A percentile compares a stretch with the other conserved stretches of the same genome.
These are phyloP conservation scores for Camelus dromedarius DNA, from an alignment of 2,113 vertebrate genomes.

Conservation along the genomic window DNA sequence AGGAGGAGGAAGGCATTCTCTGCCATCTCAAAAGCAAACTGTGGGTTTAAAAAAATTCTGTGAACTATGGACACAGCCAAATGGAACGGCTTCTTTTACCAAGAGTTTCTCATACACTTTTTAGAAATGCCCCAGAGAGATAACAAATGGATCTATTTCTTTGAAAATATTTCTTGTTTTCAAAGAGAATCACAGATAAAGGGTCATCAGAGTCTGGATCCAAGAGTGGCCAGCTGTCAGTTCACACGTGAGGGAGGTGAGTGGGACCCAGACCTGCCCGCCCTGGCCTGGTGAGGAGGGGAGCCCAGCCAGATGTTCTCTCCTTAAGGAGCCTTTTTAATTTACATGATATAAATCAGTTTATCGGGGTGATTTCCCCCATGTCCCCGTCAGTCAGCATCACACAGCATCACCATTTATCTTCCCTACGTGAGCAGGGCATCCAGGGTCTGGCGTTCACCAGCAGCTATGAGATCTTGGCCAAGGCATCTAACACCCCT, in stretches of 20 bases:
- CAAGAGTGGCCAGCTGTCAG: background rate
- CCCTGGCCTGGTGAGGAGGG: fast-evolving
- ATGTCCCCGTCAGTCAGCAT: background rate
- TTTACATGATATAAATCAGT: background rate
- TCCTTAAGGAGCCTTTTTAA: background rate
- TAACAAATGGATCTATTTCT: background rate
- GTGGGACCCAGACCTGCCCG: background rate
- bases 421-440: fast-evolving
- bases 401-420: fast-evolving
- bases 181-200: background rate
- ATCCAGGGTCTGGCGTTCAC: background rate
- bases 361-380: background rate
- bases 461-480: background rate
- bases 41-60: no score
- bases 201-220: background rate
- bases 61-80: background rate
- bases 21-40: background rate
- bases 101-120: background rate
- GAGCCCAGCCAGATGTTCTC: background rate
- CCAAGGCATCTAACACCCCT: fast-evolving
- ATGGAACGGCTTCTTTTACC: background rate
- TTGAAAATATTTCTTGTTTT: background rate
- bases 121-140: background rate
- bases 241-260: fast-evolving
- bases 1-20: background rate